Conservation (phyloP, 2,888 invertebrate genomes). For the Capitulum mitella region DNA sequence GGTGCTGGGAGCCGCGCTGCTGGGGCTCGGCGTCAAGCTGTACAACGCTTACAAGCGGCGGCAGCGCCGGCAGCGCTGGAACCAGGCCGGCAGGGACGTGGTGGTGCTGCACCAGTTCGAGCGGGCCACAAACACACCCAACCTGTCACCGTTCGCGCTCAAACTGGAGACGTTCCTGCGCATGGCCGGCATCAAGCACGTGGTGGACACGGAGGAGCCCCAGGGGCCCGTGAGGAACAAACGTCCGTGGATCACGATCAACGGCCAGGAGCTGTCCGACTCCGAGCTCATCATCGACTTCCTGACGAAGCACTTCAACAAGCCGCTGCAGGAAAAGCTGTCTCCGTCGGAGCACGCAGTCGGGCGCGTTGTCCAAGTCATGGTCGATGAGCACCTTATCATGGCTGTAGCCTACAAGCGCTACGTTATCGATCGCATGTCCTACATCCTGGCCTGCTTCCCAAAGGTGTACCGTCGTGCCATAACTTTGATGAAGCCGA, state of each 20-base stretch:
- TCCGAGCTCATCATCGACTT: constrained; percentile 43
- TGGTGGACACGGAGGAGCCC: neutral
- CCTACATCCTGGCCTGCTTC: neutral
- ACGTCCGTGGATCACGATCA: constrained; percentile 44
- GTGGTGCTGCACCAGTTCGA: constrained; percentile 10
- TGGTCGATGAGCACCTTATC: constrained; percentile 43
- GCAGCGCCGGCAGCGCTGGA: neutral
- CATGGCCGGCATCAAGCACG: neutral
- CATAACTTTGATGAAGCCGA: neutral
- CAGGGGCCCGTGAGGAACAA: constrained; percentile 43
- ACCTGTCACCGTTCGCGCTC: neutral
- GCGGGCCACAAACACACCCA: neutral
- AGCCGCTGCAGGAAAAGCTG: constrained; percentile 38
- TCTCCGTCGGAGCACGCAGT: constrained; percentile 39
- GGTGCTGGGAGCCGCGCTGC: neutral
- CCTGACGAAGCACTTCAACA: constrained; percentile 40
- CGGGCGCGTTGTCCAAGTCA: constrained; percentile 41
- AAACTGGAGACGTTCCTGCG: constrained; percentile 6
- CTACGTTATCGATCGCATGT: neutral
- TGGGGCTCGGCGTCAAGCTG: neutral
- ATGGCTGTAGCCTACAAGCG: neutral
- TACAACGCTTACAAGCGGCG: neutral
- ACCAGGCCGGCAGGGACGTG: neutral
- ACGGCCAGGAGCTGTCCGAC: constrained; percentile 42
- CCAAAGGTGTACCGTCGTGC: neutral